Evolutionary conservation across 2,113 vertebrate species (phyloP), one percentile per base, ranked within the genome.

Genomic region (Pachycephala philippinensis): DNA sequence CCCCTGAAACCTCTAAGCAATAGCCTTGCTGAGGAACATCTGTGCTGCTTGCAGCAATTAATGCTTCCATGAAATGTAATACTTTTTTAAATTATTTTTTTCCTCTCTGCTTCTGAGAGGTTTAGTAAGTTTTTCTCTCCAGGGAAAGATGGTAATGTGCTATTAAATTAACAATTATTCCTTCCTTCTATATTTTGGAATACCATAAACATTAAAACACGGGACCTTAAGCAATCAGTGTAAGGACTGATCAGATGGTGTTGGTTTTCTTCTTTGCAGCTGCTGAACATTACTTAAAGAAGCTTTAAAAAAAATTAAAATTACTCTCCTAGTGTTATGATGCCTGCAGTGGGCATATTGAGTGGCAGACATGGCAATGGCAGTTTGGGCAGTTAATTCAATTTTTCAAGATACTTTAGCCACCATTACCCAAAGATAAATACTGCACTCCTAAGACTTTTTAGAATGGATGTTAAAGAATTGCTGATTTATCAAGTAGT

Each of bases 21-120:
- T 31, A 45, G 5, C 7, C 28, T 61, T 13, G 16, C 45, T 57
- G 13, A 64, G 13, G 35, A 37, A 33, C 15, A 7, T 37, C 60
- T 72, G 2, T 79, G 72, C 64, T 61, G 21, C 40, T 84, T 84
- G 23, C 44, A 89, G 69, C 17, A 64, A 13, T 28, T 63, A 20
- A 30, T 56, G 9, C 35, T 47, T 64, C 71, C 20, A 53, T 39
- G 15, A 74, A 69, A 56, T 22, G 2, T 56, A 22, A 10, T 40
- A 13, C 8, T 30, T 60, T 10, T 10, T 53, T 12, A 40, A 40
- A 18, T 13, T 30, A 11, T 63, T 33, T 45, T 44, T 12, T 10
- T 3, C 11, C 2, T 1, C 5, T 11, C 1, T 17, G 13, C 11
- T 31, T 83, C 45, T 61, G 33, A 52, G 18, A 42, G 16, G 6